Base-by-base conservation (phyloP, 2,797 vertebrate genomes). In the Bucorvus abyssinicus region DNA sequence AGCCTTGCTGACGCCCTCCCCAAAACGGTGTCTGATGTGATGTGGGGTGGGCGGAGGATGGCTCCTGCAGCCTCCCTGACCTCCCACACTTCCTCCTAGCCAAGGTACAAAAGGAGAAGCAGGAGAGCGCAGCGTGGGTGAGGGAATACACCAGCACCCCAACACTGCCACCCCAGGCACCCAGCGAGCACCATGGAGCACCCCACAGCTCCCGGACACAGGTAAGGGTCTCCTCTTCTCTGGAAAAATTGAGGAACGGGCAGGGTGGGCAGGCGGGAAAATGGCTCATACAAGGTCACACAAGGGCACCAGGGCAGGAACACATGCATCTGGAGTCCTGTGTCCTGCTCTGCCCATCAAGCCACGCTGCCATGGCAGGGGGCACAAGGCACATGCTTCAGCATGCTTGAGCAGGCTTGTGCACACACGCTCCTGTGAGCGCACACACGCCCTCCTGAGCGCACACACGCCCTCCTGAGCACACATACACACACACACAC, bases 101-200 rank as follows among this genome's bases (percentile, higher is more conserved):
- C 70, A 79, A 91, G 55, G 84, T 94, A 94, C 92, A 85, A 76
- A 89, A 93, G 79, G 90, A 79, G 90, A 93, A 92, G 69, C 77
- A 73, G 18, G n/a, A 26, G 2, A 44, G 64, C 17, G 3, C 55
- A 10, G 75, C 0, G 77, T 45, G 50, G 69, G 73, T 2, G 1
- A 52, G 0, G 57, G 59, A 42, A 75, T 45, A 92, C 50, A 2
- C 20, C 26, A 36, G 50, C 5, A 0, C n/a, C 27, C 38, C 22
- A 40, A 9, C 38, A 40, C 38, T 40, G 38, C 38, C 38, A 40
- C 22, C 42, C n/a, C 3, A 8, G 8, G 65, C 69, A 82, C 67
- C 71, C 83, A 18, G 83, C 2, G 1, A 55, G 50, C 0, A 0
- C 49, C 69, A 52, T 2, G 0, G 38, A 18, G 5, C 32, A 60